These are phyloP conservation scores for Aromia moschata DNA, from an alignment of 2,888 invertebrate genomes.

Conservation along the genomic window DNA sequence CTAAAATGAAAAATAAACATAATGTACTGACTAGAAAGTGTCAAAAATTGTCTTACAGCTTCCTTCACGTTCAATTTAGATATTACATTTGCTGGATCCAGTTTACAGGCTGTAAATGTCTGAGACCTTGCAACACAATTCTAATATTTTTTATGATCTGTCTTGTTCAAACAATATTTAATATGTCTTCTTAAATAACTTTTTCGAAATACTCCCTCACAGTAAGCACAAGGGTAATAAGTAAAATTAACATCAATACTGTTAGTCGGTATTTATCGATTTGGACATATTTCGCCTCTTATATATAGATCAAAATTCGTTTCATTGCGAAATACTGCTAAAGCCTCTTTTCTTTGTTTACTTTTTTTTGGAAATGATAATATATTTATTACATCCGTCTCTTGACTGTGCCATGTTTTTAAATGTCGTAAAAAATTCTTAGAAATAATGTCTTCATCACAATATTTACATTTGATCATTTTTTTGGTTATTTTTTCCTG, in stretches of 20 bases:
- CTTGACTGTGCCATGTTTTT: neutral
- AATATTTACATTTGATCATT: neutral
- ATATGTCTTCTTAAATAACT: neutral
- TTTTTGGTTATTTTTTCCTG: too few relatives aligned
- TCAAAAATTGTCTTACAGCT: too few relatives aligned
- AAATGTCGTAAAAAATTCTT: neutral
- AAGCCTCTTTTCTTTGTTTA: neutral
- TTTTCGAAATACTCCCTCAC: neutral
- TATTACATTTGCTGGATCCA: slow-evolving; percentile 11
- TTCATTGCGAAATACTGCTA: neutral
- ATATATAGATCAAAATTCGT: neutral
- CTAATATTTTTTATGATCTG: neutral
- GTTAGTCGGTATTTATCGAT: neutral
- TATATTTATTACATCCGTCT: neutral
- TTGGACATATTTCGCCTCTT: neutral
- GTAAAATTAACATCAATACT: neutral
- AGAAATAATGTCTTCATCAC: neutral
- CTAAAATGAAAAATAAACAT: too few relatives aligned
- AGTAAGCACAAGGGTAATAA: neutral
- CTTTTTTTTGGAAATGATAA: neutral
- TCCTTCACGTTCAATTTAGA: slow-evolving; percentile 16
- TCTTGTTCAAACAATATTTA: neutral
- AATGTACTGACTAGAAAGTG: too few relatives aligned
- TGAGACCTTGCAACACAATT: neutral
- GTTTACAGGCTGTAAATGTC: neutral